These are phyloP conservation scores for Potamilus streckersoni DNA, from an alignment of 1,140 invertebrate species.

Conservation along the genomic window DNA sequence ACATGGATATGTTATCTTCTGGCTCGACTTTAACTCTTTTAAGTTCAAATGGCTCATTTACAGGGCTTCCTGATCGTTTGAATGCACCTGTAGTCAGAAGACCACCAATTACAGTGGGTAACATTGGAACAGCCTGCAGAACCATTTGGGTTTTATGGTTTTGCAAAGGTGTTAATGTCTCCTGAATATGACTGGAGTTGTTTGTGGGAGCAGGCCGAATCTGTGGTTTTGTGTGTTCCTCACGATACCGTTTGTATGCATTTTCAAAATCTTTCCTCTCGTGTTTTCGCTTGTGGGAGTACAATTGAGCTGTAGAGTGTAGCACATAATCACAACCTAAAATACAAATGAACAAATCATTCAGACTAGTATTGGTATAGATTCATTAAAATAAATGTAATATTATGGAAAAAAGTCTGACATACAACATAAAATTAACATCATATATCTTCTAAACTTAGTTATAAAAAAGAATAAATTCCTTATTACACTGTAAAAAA, in stretches of 20 bases:
- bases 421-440: no score
- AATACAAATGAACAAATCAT: conserved; percentile 24
- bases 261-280: conserved; percentile 73
- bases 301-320: conserved; percentile 96
- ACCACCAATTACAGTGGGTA: no score
- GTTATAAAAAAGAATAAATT: no score
- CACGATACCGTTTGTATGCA: conserved; percentile 56
- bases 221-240: conserved; percentile 27
- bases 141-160: conserved; percentile 8
- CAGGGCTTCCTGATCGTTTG: no score
- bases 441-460: no score
- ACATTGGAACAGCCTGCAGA: background rate
- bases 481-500: no score
- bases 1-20: no score
- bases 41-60: conserved; percentile 14
- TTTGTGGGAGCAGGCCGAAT: background rate
- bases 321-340: conserved; percentile 91
- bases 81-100: no score
- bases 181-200: conserved; percentile 7
- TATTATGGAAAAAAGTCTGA: no score
- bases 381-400: background rate
- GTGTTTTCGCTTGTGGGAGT: conserved; percentile 97
- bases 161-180: background rate
- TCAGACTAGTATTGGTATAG: background rate
- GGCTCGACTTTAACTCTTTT: conserved; percentile 24